Evolutionary conservation across 2,888 invertebrate species (phyloP).

Genomic region (Tolmerus cingulatus): DNA sequence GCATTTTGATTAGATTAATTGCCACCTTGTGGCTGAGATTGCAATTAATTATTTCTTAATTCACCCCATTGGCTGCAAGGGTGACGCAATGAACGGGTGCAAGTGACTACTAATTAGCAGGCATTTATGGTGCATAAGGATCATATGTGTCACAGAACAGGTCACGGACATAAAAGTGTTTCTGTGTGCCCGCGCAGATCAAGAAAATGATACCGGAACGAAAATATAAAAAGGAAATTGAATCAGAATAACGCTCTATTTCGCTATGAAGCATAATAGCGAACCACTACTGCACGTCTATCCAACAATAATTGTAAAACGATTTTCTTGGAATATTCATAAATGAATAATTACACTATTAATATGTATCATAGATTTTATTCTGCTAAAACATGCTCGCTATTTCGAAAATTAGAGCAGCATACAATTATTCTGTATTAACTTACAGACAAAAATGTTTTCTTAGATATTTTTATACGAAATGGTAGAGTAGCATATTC

Average conservation of each 20-base stretch:
- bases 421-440: no score
- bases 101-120: neutral
- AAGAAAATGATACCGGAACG: neutral
- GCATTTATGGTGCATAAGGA: neutral
- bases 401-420: no score
- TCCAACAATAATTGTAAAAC: no score
- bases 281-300: neutral
- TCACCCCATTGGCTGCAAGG: neutral
- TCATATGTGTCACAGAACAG: neutral
- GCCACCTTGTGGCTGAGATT: neutral
- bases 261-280: neutral
- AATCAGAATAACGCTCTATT: neutral
- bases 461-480: no score
- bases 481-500: no score
- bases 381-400: no score
- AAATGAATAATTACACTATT: no score
- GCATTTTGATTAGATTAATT: neutral
- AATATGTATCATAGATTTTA: no score
- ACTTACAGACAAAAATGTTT: no score
- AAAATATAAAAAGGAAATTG: neutral
- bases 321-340: no score
- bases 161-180: neutral
- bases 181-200: neutral
- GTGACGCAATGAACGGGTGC: neutral
- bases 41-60: neutral